phyloP scores from a whole-genome alignment of 1,140 invertebrate species.

The Dendrolimus kikuchii region DNA sequence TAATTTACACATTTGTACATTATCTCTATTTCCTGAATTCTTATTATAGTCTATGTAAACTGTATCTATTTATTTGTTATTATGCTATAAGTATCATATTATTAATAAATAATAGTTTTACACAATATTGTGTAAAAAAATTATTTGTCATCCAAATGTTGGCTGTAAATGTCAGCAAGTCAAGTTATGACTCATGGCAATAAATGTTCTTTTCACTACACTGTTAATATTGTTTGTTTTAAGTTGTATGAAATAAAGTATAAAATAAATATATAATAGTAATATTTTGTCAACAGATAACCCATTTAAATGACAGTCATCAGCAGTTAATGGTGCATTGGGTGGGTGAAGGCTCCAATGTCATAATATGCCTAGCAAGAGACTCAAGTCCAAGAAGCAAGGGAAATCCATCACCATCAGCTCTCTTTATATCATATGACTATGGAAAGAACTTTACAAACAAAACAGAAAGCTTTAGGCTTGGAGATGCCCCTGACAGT shows the following conservation, averaged over 20 bases:
- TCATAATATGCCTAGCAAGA: conserved; percentile 88
- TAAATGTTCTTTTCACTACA: too few relatives aligned
- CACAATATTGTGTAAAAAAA: too few relatives aligned
- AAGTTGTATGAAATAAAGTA: not conserved
- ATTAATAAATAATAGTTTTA: too few relatives aligned
- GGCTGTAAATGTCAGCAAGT: too few relatives aligned
- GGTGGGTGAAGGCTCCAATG: conserved; percentile 88
- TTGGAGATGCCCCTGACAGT: conserved; percentile 66
- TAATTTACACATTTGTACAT: too few relatives aligned
- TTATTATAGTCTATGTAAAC: too few relatives aligned
- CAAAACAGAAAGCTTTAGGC: conserved; percentile 78
- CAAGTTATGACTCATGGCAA: too few relatives aligned
- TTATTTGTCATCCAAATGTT: too few relatives aligned
- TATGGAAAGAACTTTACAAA: conserved; percentile 87
- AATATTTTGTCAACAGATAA: conserved; percentile 70
- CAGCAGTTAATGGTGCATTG: conserved; percentile 92
- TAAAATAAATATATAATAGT: not conserved
- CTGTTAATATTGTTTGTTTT: too few relatives aligned
- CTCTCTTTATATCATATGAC: conserved; percentile 89
- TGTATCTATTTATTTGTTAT: too few relatives aligned
- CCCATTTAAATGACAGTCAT: conserved; percentile 85
- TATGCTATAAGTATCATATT: too few relatives aligned
- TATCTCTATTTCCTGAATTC: too few relatives aligned
- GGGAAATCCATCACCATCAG: conserved; percentile 73
- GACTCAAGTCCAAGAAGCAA: conserved; percentile 73